These are phyloP conservation scores for Agrilus mali DNA, from an alignment of 2,888 invertebrate species.

Conservation along the genomic window DNA sequence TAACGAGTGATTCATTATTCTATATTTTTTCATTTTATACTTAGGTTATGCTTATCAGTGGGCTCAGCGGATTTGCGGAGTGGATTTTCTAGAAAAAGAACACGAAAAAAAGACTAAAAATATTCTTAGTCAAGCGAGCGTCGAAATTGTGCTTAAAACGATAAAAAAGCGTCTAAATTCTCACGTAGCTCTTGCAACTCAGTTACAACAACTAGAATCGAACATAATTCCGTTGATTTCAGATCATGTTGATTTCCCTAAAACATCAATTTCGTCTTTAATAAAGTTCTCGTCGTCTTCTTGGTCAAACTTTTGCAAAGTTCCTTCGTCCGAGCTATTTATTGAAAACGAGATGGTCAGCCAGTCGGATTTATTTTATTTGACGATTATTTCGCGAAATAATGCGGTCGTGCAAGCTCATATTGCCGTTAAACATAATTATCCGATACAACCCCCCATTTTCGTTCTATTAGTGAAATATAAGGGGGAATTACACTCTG, in stretches of 20 bases:
- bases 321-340: slow-evolving; percentile 39
- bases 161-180: slow-evolving; percentile 62
- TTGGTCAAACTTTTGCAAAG: slow-evolving; percentile 52
- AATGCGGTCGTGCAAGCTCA: slow-evolving; percentile 67
- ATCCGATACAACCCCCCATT: slow-evolving; percentile 65
- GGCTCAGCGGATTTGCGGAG: slow-evolving; percentile 82
- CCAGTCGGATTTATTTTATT: slow-evolving; percentile 58
- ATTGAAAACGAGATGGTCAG: slow-evolving; percentile 46
- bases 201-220: slow-evolving; percentile 49
- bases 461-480: slow-evolving; percentile 64
- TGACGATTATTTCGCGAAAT: slow-evolving; percentile 66
- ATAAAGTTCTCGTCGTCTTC: slow-evolving; percentile 58
- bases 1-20: no score
- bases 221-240: slow-evolving; percentile 26
- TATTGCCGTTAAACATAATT: slow-evolving; percentile 70
- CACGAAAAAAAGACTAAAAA: slow-evolving; percentile 17
- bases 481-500: slow-evolving; percentile 53
- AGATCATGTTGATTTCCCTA: slow-evolving; percentile 29
- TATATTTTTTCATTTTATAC: no score
- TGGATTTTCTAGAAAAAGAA: slow-evolving; percentile 52
- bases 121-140: slow-evolving; percentile 45
- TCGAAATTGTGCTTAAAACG: slow-evolving; percentile 63
- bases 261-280: slow-evolving; percentile 45
- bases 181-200: slow-evolving; percentile 62
- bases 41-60: slow-evolving; percentile 74